A percentile compares a stretch with the other conserved stretches of the same genome.
phyloP scores from a whole-genome alignment of 2,797 vertebrate genomes.

The Xenops minutus region DNA sequence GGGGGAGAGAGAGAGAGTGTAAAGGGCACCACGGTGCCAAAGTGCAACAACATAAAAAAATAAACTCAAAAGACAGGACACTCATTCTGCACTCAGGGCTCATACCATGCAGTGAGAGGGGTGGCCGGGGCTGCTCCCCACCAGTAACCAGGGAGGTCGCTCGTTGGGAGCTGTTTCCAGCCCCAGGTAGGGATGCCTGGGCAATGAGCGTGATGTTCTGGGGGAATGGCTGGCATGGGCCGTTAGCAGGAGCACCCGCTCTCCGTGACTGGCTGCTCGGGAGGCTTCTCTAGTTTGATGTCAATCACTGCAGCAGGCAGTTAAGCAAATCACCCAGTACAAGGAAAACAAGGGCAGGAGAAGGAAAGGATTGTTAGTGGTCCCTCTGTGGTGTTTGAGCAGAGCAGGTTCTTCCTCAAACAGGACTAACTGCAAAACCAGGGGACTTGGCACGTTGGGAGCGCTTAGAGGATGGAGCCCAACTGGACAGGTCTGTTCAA shows the following conservation, averaged over 20 bases:
- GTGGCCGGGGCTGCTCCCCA: constrained; percentile 64
- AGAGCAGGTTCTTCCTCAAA: background rate
- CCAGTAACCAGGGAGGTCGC: constrained; percentile 40
- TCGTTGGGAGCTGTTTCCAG: constrained; percentile 82
- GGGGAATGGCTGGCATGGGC: constrained; percentile 48
- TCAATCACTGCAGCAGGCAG: constrained; percentile 83
- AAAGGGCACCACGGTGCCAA: constrained; percentile 80
- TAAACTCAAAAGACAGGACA: constrained; percentile 71
- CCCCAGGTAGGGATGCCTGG: constrained; percentile 78
- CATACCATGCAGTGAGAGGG: constrained; percentile 91
- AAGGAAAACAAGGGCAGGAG: background rate
- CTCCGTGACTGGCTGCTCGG: constrained; percentile 90
- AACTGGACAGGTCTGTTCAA: fast-evolving
- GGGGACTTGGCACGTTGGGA: fast-evolving
- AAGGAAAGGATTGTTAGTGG: background rate
- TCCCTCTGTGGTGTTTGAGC: background rate
- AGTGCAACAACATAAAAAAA: constrained; percentile 85
- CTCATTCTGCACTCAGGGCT: constrained; percentile 85
- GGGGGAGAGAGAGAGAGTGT: constrained; percentile 28
- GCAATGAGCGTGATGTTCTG: constrained; percentile 76
- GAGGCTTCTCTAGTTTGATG: constrained; percentile 91
- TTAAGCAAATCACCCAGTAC: constrained; percentile 73
- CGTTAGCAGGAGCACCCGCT: constrained; percentile 91
- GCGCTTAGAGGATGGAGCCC: background rate
- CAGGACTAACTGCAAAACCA: background rate